Conservation (phyloP, 1,140 invertebrate species). For the Zaprionus ghesquierei region DNA sequence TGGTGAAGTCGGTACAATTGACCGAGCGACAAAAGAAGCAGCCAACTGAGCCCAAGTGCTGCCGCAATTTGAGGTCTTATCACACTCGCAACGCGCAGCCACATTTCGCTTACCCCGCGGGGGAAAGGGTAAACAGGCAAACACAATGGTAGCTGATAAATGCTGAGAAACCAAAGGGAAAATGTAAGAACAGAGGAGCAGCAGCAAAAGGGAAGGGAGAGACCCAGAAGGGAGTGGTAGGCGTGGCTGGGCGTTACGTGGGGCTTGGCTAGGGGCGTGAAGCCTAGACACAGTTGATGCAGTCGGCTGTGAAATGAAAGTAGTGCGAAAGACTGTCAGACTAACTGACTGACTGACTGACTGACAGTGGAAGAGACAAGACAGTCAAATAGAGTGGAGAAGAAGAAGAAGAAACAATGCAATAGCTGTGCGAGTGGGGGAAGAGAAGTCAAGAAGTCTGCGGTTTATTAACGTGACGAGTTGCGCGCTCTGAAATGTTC, state of each 20-base stretch:
- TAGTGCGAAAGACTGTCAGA: constrained; percentile 36
- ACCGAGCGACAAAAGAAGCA: constrained; percentile 1
- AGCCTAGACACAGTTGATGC: constrained; percentile 26
- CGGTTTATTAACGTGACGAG: constrained; percentile 47
- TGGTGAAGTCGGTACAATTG: constrained; percentile 24
- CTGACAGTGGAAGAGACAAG: neutral
- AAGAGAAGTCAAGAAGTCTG: constrained; percentile 44
- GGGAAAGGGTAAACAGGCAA: constrained; percentile 31
- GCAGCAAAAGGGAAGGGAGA: neutral
- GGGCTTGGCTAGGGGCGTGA: neutral
- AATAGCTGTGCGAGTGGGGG: constrained; percentile 1
- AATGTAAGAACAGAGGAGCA: neutral
- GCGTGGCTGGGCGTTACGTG: neutral
- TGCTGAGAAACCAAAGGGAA: constrained; percentile 15
- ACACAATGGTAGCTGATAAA: constrained; percentile 65
- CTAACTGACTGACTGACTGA: neutral
- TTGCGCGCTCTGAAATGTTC: constrained; percentile 44
- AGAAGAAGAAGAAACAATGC: constrained; percentile 21
- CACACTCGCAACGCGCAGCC: constrained; percentile 20
- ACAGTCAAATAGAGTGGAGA: neutral
- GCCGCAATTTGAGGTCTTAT: constrained; percentile 24
- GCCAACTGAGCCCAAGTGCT: constrained; percentile 18
- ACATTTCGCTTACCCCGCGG: neutral
- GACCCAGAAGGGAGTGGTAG: neutral
- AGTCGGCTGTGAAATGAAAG: constrained; percentile 67